Conservation (phyloP, 2,113 vertebrate genomes). For the Dipodomys stephensi region DNA sequence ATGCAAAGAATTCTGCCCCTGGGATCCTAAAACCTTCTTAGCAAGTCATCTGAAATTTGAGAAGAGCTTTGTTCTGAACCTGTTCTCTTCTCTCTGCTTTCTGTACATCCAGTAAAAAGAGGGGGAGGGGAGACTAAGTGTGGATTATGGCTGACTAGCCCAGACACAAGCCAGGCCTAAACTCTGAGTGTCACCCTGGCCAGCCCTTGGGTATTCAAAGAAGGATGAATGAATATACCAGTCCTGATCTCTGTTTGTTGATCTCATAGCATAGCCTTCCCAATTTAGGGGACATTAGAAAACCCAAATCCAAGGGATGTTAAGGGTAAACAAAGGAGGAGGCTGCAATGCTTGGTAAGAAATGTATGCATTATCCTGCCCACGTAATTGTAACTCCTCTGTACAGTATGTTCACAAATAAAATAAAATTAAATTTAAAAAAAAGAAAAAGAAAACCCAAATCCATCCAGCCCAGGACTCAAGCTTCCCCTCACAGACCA, state of each 20-base stretch:
- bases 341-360: no score
- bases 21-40: conserved; percentile 66
- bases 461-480: not conserved
- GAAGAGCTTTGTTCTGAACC: conserved; percentile 58
- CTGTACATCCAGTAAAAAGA: not conserved
- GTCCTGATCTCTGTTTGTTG: not conserved
- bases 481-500: not conserved
- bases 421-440: no score
- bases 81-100: not conserved
- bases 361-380: no score
- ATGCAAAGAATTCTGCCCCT: conserved; percentile 73
- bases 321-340: no score
- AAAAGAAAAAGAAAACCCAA: not conserved
- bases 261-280: not conserved
- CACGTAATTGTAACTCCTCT: no score
- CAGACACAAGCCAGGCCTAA: not conserved
- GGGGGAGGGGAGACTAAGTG: not conserved
- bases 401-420: no score
- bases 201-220: not conserved
- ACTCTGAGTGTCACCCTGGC: not conserved
- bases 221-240: not conserved
- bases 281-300: not conserved
- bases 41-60: conserved; percentile 65
- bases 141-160: not conserved
- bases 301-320: not conserved